These are phyloP conservation scores for Drosophila orena DNA, from an alignment of 1,140 invertebrate species.

Conservation along the genomic window DNA sequence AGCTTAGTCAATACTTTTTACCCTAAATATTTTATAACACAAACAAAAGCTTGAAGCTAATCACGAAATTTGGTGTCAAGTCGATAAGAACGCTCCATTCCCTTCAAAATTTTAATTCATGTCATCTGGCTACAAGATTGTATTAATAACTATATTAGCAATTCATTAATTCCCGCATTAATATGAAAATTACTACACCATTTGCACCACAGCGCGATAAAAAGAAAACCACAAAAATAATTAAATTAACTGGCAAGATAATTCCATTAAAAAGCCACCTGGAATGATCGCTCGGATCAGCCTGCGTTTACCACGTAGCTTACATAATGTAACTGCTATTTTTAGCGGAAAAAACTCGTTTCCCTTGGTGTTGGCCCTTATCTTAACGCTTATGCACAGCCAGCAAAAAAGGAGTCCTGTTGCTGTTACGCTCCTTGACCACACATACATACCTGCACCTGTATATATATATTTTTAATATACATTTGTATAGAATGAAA, in stretches of 20 bases:
- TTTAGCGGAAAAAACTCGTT: conserved; percentile 32
- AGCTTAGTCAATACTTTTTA: too few species aligned
- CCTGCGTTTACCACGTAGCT: conserved; percentile 15
- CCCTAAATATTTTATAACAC: too few species aligned
- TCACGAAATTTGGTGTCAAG: too few species aligned
- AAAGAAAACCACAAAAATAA: conserved; percentile 4
- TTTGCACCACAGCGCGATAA: not conserved
- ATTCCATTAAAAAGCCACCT: conserved; percentile 18
- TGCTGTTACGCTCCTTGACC: conserved; percentile 46
- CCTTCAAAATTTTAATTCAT: not conserved
- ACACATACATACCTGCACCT: conserved; percentile 4
- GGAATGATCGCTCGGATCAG: conserved; percentile 23
- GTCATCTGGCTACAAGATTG: not conserved
- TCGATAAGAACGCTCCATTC: not conserved
- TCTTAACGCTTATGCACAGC: conserved; percentile 45
- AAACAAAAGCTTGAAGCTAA: too few species aligned
- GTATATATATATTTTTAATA: conserved; percentile 3
- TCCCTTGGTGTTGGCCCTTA: conserved; percentile 35
- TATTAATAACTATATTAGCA: not conserved
- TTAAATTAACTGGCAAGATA: conserved; percentile 31
- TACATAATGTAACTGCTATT: conserved; percentile 45
- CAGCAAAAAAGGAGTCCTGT: conserved; percentile 42
- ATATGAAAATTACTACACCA: conserved; percentile 2
- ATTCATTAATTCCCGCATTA: not conserved
- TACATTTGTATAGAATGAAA: conserved; percentile 34